Percentiles rank a stretch among this genome's conserved stretches.
Conservation (phyloP, 2,797 vertebrate genomes). For the Geotrypetes seraphini region DNA sequence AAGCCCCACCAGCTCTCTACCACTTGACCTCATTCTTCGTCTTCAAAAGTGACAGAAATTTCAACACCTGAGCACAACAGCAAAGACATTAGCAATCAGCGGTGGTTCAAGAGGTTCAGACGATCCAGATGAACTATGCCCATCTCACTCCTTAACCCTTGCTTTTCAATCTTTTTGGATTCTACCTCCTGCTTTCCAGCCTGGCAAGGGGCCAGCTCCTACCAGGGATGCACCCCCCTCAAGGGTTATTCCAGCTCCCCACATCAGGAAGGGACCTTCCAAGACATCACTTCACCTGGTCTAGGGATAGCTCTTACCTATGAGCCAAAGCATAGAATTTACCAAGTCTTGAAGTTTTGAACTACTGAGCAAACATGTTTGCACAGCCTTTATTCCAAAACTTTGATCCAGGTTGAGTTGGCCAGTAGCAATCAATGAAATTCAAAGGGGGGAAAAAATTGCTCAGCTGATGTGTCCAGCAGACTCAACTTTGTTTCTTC, state of each 20-base stretch:
- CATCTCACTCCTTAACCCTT: not conserved
- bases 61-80: too few species aligned
- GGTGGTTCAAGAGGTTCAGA: too few species aligned
- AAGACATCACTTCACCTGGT: not conserved
- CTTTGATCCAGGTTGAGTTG: not conserved
- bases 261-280: not conserved
- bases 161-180: not conserved
- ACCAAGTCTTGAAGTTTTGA: too few species aligned
- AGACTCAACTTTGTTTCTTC: not conserved
- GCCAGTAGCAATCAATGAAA: not conserved
- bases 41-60: too few species aligned
- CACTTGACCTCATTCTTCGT: too few species aligned
- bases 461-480: not conserved
- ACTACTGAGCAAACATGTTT: too few species aligned
- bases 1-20: too few species aligned
- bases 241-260: fast-evolving
- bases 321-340: too few species aligned
- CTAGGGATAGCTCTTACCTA: too few species aligned
- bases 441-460: not conserved
- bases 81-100: too few species aligned
- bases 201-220: not conserved
- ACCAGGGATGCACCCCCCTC: fast-evolving
- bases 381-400: too few species aligned
- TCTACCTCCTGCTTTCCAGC: not conserved
- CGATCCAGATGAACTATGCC: not conserved